These are phyloP conservation scores for Ceriagrion tenellum DNA, from an alignment of 2,888 invertebrate species.

Conservation along the genomic window DNA sequence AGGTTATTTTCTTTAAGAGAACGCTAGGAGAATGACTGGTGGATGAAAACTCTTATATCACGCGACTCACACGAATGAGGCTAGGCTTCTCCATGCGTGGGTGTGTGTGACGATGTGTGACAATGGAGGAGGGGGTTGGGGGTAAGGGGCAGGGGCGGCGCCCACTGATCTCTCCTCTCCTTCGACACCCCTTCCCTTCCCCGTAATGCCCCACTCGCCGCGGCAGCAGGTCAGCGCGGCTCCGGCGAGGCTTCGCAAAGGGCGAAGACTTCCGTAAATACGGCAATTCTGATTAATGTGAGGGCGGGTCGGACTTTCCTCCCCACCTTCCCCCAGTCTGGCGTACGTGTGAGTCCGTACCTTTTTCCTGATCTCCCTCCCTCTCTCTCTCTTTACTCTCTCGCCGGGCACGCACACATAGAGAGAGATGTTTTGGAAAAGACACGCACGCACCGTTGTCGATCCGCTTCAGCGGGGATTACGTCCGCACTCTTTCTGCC, in stretches of 20 bases:
- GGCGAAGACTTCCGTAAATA: conserved; percentile 26
- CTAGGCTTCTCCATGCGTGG: neutral
- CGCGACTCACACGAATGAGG: neutral
- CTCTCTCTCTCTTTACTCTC: neutral
- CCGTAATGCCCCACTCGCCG: neutral
- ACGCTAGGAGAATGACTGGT: too few species aligned
- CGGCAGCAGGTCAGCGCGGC: neutral
- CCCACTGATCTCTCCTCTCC: neutral
- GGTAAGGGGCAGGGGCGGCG: too few species aligned
- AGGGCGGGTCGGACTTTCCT: neutral
- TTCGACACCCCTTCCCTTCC: neutral
- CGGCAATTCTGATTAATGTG: neutral
- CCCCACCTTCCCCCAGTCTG: neutral
- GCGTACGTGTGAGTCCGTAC: neutral
- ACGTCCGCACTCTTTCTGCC: neutral
- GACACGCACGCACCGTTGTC: neutral
- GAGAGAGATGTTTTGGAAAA: neutral
- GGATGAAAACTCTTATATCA: too few species aligned
- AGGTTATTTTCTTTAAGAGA: too few species aligned
- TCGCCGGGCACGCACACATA: neutral
- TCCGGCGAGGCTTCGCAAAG: neutral
- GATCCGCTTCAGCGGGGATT: neutral
- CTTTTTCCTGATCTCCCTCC: neutral
- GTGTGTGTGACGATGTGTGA: neutral
- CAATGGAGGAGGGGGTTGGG: neutral